phyloP scores from a whole-genome alignment of 2,888 invertebrate species.

The Erynnis tages region DNA sequence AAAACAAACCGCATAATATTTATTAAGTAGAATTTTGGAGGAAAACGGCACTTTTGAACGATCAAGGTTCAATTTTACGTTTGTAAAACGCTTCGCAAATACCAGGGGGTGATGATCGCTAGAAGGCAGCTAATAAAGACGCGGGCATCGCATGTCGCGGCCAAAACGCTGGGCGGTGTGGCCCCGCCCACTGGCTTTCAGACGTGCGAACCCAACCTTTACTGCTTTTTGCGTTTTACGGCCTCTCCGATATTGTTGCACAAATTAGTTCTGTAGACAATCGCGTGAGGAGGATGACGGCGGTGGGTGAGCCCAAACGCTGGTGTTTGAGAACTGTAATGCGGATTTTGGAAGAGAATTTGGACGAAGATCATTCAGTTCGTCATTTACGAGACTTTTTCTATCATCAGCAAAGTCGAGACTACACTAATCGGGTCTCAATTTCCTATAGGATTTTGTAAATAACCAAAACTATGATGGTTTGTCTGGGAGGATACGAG shows the following conservation, averaged over 20 bases:
- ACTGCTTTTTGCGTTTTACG: slow-evolving; percentile 61
- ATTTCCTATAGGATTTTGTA: no score
- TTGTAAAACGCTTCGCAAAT: background rate
- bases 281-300: slow-evolving; percentile 40
- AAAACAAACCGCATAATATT: no score
- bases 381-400: no score
- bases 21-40: no score
- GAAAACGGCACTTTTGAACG: background rate
- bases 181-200: slow-evolving; percentile 65
- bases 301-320: no score
- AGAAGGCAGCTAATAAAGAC: slow-evolving; percentile 66
- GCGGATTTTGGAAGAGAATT: no score
- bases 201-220: slow-evolving; percentile 54
- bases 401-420: no score
- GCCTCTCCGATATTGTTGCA: slow-evolving; percentile 58
- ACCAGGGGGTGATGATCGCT: slow-evolving; percentile 5
- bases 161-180: slow-evolving; percentile 67
- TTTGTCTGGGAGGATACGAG: no score
- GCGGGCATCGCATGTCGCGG: slow-evolving; percentile 53
- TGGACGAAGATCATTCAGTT: no score
- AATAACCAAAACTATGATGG: no score
- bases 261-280: slow-evolving; percentile 52
- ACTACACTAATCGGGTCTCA: no score
- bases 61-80: background rate
- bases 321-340: no score